Conservation (phyloP, 2,888 invertebrate genomes). For the Fragum sueziense region DNA sequence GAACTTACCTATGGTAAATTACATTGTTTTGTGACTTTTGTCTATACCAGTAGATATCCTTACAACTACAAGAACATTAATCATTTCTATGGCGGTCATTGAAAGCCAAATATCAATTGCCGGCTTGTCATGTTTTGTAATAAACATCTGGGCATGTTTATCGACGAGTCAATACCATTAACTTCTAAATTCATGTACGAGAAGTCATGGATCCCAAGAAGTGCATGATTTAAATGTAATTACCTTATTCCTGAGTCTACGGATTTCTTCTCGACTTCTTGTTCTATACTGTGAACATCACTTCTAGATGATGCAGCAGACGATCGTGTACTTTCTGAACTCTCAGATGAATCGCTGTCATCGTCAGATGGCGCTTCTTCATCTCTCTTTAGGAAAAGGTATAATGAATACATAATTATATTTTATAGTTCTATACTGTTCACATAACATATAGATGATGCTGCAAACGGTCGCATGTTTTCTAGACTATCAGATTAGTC, state of each 20-base stretch:
- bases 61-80: too few species aligned
- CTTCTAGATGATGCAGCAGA: background rate
- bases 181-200: too few species aligned
- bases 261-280: constrained; percentile 27
- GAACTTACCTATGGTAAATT: too few species aligned
- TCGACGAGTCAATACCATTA: too few species aligned
- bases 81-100: too few species aligned
- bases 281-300: constrained; percentile 1
- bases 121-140: too few species aligned
- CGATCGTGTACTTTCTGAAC: constrained; percentile 7
- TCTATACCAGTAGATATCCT: too few species aligned
- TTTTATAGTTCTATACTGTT: background rate
- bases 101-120: too few species aligned
- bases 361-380: background rate
- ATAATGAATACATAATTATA: background rate
- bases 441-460: background rate
- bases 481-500: background rate
- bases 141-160: too few species aligned
- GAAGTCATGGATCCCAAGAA: too few species aligned
- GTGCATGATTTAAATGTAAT: too few species aligned
- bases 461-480: background rate
- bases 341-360: background rate
- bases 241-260: constrained; percentile 57
- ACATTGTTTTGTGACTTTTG: too few species aligned
- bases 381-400: background rate